Evolutionary conservation across 2,888 invertebrate genomes (phyloP).

Genomic region (Cetonia aurata): DNA sequence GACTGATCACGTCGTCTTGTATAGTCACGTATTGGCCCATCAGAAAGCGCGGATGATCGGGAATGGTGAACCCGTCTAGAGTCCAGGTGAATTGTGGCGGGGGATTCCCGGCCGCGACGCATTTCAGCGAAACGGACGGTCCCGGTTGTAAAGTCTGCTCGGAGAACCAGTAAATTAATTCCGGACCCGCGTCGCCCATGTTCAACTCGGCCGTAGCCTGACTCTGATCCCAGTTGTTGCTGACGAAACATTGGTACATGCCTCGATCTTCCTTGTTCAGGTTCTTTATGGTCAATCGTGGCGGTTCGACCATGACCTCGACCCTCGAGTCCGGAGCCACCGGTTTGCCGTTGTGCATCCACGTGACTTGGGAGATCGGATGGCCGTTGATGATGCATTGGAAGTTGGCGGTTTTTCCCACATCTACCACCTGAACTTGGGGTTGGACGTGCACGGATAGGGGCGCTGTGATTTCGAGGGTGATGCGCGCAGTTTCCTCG

Average conservation of each 20-base stretch:
- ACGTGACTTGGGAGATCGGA: conserved; percentile 81
- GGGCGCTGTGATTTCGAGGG: conserved; percentile 84
- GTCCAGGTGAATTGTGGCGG: conserved; percentile 94
- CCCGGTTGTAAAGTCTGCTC: conserved; percentile 94
- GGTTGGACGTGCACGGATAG: conserved; percentile 85
- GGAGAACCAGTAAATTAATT: conserved; percentile 91
- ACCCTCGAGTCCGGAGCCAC: conserved; percentile 64
- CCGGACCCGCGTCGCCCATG: conserved; percentile 89
- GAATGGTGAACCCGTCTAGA: conserved; percentile 84
- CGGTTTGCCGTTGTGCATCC: conserved; percentile 81
- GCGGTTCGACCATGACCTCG: conserved; percentile 63
- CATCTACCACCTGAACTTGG: conserved; percentile 83
- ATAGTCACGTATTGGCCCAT: conserved; percentile 93
- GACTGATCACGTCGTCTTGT: conserved; percentile 93
- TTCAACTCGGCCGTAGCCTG: conserved; percentile 86
- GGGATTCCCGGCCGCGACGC: conserved; percentile 95
- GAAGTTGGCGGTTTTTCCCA: conserved; percentile 86
- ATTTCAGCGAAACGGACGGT: conserved; percentile 86
- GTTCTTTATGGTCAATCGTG: conserved; percentile 70
- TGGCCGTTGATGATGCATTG: conserved; percentile 90
- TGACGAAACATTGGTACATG: conserved; percentile 92
- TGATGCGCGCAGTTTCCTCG: conserved; percentile 82
- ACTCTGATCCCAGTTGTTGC: conserved; percentile 86
- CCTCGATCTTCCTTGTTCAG: conserved; percentile 87
- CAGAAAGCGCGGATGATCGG: conserved; percentile 78